These are phyloP conservation scores for Capitella teleta DNA, from an alignment of 1,140 invertebrate genomes.

Conservation along the genomic window DNA sequence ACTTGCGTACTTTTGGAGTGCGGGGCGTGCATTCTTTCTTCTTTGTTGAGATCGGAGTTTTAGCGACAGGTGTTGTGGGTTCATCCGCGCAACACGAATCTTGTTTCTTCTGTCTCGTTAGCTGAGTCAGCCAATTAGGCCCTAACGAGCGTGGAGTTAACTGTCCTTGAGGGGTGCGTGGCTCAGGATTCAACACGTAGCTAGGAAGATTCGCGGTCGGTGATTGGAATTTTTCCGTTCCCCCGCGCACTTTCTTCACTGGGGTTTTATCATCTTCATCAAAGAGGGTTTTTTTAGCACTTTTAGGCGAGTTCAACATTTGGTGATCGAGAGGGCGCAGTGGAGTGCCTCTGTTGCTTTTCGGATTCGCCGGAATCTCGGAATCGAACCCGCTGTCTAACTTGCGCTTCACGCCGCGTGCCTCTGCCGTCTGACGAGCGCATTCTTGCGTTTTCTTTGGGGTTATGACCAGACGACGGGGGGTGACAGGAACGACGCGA, in stretches of 20 bases:
- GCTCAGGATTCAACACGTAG: constrained; percentile 17
- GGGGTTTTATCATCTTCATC: constrained; percentile 21
- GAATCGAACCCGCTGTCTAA: background rate
- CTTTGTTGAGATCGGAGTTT: no score
- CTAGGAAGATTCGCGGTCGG: constrained; percentile 60
- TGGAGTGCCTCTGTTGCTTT: constrained; percentile 4
- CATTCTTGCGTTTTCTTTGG: background rate
- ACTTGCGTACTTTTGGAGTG: no score
- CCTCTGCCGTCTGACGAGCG: background rate
- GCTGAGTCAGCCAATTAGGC: constrained; percentile 1
- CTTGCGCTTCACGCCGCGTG: background rate
- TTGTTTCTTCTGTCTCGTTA: background rate
- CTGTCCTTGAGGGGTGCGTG: constrained; percentile 5
- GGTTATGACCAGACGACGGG: constrained; percentile 4
- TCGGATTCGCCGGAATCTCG: background rate
- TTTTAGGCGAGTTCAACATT: background rate
- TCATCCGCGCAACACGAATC: no score
- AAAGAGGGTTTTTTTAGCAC: background rate
- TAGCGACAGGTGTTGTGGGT: no score
- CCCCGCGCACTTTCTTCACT: constrained; percentile 22
- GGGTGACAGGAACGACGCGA: background rate
- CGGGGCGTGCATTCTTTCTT: no score
- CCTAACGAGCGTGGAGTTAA: background rate
- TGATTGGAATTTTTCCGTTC: constrained; percentile 47
- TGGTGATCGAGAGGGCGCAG: background rate